Conservation (phyloP, 2,797 vertebrate species). For the Salarias fasciatus region DNA sequence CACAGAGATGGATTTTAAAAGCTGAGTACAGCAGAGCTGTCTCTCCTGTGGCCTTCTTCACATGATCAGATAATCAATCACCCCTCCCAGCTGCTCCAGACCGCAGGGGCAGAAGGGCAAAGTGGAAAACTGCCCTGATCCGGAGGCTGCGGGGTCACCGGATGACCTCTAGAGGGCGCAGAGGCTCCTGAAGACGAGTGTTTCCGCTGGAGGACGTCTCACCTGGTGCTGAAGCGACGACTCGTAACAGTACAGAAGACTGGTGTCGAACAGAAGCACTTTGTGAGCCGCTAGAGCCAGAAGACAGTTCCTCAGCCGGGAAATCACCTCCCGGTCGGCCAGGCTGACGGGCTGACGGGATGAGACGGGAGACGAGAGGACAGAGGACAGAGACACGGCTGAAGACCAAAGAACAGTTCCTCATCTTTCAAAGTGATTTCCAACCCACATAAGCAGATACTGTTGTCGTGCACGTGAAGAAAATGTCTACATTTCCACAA, state of each 20-base stretch:
- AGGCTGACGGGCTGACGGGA: conserved; percentile 86
- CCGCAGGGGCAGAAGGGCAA: conserved; percentile 1
- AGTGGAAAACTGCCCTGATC: conserved; percentile 1
- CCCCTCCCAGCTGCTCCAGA: neutral
- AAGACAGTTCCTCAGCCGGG: conserved; percentile 94
- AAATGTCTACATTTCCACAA: too few relatives aligned
- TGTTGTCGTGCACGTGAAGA: too few relatives aligned
- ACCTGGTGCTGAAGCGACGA: conserved; percentile 93
- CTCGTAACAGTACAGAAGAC: conserved; percentile 96
- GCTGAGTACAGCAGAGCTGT: too few relatives aligned
- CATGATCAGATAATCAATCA: too few relatives aligned
- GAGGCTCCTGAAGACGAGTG: neutral
- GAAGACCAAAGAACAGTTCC: too few relatives aligned
- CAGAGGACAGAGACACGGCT: too few relatives aligned
- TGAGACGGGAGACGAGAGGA: conserved; percentile 22
- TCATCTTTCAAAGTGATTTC: too few relatives aligned
- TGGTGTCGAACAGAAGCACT: conserved; percentile 93
- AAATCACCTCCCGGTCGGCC: conserved; percentile 94
- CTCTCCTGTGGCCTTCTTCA: too few relatives aligned
- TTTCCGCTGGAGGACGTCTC: too few relatives aligned
- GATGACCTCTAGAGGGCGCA: conserved; percentile 49
- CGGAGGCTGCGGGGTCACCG: conserved; percentile 9
- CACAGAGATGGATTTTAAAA: too few relatives aligned
- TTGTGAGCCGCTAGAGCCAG: conserved; percentile 89
- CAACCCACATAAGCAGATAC: too few relatives aligned